phyloP scores from a whole-genome alignment of 2,797 vertebrate genomes.

The Crenichthys baileyi region DNA sequence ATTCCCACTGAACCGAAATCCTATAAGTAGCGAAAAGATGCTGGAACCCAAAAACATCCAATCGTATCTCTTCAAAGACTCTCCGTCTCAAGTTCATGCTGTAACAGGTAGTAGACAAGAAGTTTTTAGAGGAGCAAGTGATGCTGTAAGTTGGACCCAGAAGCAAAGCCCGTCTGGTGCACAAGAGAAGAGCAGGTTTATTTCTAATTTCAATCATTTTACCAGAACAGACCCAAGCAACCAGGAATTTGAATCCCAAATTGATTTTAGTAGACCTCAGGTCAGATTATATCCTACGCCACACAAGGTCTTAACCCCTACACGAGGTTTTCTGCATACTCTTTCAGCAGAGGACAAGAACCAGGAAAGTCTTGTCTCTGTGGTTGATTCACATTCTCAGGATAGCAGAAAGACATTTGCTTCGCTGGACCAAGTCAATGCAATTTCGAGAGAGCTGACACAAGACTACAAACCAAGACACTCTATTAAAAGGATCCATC shows the following conservation, averaged over 20 bases:
- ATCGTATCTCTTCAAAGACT: conserved; percentile 44
- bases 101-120: not conserved
- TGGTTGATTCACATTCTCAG: not conserved
- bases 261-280: not conserved
- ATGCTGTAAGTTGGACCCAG: not conserved
- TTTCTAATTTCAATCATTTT: conserved; percentile 9
- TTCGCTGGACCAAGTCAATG: not conserved
- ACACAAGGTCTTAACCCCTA: not conserved
- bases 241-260: conserved; percentile 1
- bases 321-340: not conserved
- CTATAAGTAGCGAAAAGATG: not conserved
- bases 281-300: not conserved
- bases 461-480: conserved; percentile 13
- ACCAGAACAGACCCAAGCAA: not conserved
- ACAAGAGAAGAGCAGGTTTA: not conserved
- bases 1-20: conserved; percentile 14
- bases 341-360: not conserved
- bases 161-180: not conserved
- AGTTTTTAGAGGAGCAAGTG: not conserved
- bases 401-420: not conserved
- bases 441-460: not conserved
- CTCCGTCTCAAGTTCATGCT: conserved; percentile 1
- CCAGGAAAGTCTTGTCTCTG: not conserved
- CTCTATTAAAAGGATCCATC: conserved; percentile 1
- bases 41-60: conserved; percentile 2